phyloP scores from a whole-genome alignment of 1,140 invertebrate genomes.

The Lepidurus apus region DNA sequence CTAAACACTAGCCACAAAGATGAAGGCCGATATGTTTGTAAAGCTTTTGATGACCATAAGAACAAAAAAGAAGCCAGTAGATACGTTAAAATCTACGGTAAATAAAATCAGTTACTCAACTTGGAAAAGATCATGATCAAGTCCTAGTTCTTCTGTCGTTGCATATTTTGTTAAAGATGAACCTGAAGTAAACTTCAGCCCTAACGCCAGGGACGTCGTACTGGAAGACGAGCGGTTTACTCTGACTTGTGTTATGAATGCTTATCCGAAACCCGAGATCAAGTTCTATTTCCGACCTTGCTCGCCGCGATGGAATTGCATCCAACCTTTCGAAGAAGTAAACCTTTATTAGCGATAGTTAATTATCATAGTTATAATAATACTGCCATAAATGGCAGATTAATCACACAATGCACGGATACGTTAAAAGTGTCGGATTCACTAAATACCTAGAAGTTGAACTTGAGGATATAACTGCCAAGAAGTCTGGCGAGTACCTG shows the following conservation, averaged over 20 bases:
- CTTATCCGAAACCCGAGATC: neutral
- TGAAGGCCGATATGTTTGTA: conserved; percentile 27
- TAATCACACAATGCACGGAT: too few relatives aligned
- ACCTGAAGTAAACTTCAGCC: neutral
- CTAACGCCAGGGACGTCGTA: neutral
- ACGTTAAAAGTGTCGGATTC: too few relatives aligned
- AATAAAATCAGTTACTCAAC: neutral
- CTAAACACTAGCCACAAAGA: conserved; percentile 23
- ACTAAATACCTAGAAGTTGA: too few relatives aligned
- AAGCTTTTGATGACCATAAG: neutral
- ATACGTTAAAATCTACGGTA: conserved; percentile 25
- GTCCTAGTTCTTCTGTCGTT: neutral
- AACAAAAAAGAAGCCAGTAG: neutral
- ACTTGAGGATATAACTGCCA: too few relatives aligned
- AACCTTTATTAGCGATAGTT: neutral
- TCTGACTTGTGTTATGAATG: neutral
- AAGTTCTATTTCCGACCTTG: neutral
- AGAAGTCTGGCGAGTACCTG: neutral
- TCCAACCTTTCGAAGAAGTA: neutral
- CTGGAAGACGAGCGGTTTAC: neutral
- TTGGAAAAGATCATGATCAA: neutral
- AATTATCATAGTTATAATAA: neutral
- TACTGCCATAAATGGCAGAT: too few relatives aligned
- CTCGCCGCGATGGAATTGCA: neutral
- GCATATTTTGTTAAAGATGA: neutral